phyloP scores from a whole-genome alignment of 2,888 invertebrate genomes.

The Candidula unifasciata region DNA sequence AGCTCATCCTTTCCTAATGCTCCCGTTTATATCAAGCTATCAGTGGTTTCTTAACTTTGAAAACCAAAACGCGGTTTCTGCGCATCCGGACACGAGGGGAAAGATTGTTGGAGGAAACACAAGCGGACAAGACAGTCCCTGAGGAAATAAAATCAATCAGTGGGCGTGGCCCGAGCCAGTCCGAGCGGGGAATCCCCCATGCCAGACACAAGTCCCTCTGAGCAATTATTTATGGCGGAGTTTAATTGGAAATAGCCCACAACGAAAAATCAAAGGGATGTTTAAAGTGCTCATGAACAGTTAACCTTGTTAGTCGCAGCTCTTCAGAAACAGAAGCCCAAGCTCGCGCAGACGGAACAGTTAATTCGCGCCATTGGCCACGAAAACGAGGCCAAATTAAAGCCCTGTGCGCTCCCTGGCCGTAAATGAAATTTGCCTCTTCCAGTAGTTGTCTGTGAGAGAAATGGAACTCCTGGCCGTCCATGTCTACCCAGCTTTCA shows the following conservation, averaged over 20 bases:
- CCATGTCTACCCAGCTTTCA: neutral
- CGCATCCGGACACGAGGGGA: neutral
- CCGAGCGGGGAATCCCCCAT: slow-evolving; percentile 33
- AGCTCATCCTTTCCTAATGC: neutral
- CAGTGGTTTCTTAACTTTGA: neutral
- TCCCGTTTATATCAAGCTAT: neutral
- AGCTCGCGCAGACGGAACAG: slow-evolving; percentile 42
- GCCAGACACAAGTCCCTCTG: slow-evolving; percentile 45
- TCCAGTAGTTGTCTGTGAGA: slow-evolving; percentile 7
- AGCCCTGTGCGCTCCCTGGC: slow-evolving; percentile 34
- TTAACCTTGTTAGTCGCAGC: slow-evolving; percentile 45
- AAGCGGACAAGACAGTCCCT: slow-evolving; percentile 17
- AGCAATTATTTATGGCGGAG: slow-evolving; percentile 50
- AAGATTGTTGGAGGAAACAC: neutral
- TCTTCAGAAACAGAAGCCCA: slow-evolving; percentile 45
- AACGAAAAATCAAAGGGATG: slow-evolving; percentile 50
- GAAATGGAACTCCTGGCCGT: neutral
- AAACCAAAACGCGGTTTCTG: neutral
- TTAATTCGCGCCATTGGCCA: slow-evolving; percentile 51
- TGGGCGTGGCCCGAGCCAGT: slow-evolving; percentile 41
- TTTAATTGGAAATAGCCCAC: slow-evolving; percentile 49
- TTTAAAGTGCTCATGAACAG: slow-evolving; percentile 46
- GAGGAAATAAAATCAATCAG: slow-evolving; percentile 48
- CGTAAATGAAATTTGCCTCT: slow-evolving; percentile 44
- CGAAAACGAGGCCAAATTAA: slow-evolving; percentile 51